These are phyloP conservation scores for Doris montereyensis DNA, from an alignment of 2,888 invertebrate species.

Conservation along the genomic window DNA sequence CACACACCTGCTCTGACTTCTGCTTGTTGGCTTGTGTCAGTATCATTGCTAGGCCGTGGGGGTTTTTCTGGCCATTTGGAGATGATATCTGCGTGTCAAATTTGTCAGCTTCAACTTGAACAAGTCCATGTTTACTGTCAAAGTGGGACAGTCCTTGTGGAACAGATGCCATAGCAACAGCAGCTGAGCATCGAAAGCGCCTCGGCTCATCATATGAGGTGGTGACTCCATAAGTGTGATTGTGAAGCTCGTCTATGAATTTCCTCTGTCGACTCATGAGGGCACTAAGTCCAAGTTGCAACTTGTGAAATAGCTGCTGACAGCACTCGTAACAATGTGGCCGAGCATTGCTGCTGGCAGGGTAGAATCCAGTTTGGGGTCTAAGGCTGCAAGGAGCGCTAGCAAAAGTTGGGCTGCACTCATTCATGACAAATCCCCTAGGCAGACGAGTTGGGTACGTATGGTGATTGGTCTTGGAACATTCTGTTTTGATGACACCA, in stretches of 20 bases:
- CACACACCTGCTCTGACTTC: no score
- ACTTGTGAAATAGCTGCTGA: background rate
- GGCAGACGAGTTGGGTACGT: conserved; percentile 2
- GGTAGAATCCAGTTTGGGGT: background rate
- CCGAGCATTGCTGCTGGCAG: background rate
- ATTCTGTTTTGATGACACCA: conserved; percentile 7
- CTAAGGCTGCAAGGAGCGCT: background rate
- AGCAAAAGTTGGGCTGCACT: conserved; percentile 7
- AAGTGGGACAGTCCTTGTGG: no score
- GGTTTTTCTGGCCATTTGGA: conserved; percentile 42
- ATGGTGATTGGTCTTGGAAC: background rate
- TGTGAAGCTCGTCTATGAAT: background rate
- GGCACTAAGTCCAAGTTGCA: background rate
- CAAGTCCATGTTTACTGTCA: no score
- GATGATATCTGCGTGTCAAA: conserved; percentile 46
- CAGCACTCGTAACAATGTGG: background rate
- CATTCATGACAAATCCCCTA: conserved; percentile 6
- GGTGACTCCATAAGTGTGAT: conserved; percentile 39
- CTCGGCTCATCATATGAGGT: conserved; percentile 48
- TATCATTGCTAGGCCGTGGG: conserved; percentile 41
- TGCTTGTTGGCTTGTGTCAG: conserved; percentile 18
- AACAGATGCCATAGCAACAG: conserved; percentile 40
- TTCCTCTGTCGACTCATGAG: no score
- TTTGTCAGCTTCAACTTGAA: conserved; percentile 44
- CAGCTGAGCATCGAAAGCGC: conserved; percentile 50